Evolutionary conservation across 2,797 vertebrate genomes (phyloP).

Genomic region (Avahi laniger): DNA sequence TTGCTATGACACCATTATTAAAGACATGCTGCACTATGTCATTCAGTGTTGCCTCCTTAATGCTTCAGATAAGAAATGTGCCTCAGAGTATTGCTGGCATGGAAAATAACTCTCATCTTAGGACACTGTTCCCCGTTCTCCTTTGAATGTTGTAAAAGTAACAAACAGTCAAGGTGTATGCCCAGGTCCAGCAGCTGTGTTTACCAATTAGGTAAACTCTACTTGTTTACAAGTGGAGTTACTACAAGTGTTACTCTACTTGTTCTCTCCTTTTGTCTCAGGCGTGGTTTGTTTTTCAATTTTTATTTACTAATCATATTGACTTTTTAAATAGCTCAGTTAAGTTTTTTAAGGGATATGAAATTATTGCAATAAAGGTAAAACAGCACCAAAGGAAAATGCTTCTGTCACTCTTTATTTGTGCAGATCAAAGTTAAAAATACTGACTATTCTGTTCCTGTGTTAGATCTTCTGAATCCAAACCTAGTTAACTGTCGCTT

Average conservation of each 20-base stretch:
- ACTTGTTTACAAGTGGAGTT: no score
- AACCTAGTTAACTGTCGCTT: neutral
- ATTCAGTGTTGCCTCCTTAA: neutral
- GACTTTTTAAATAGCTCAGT: neutral
- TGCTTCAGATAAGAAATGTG: neutral
- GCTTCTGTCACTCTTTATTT: neutral
- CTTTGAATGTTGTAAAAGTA: neutral
- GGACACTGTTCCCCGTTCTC: neutral
- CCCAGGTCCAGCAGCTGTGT: no score
- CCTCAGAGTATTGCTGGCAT: neutral
- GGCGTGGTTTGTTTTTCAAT: neutral
- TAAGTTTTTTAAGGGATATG: neutral
- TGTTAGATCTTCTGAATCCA: neutral
- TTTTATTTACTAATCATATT: neutral
- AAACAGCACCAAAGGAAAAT: neutral
- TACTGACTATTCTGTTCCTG: neutral
- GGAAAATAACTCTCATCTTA: neutral
- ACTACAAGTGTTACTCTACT: accelerated
- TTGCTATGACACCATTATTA: neutral
- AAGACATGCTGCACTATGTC: neutral
- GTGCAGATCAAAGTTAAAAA: neutral
- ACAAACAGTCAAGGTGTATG: accelerated
- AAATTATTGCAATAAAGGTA: slow-evolving; percentile 14
- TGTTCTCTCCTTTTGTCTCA: neutral
- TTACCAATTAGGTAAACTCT: neutral